Base-by-base conservation (phyloP, 2,113 vertebrate species). In the Zosterops lateralis region DNA sequence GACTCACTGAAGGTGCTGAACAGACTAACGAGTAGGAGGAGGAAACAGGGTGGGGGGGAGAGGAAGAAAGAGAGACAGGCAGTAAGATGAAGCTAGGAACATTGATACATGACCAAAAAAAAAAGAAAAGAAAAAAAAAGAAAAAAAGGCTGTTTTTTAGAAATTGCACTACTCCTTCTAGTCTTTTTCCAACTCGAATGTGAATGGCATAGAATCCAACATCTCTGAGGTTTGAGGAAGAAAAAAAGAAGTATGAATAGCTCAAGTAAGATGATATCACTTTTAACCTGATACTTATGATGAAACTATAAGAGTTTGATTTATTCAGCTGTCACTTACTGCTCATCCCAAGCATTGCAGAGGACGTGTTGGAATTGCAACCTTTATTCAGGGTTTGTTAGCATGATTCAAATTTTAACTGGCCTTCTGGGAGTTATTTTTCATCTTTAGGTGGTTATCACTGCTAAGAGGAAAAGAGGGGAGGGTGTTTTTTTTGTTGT, bases 21-120 rank as follows among this genome's bases (percentile, higher is more conserved):
- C 91, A 96, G 91, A 95, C 87, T 95, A 97, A 91, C 60, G 87
- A 96, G 94, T 92, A 48, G 94, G 95, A 97, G 93, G 95, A 97
- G 87, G 91, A 96, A 93, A 90, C 6, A 17, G 84, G 34, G 68
- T 5, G 29, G 31, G 24, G 17, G 47, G 29, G n/a, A 85, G 58
- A 95, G 94, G 92, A 93, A 92, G 89, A 91, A 91, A 83, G 47
- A 70, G 92, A 96, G 94, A 88, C 84, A 88, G 82, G 89, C 85
- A 91, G 75, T 65, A 29, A 65, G 91, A 87, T 72, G 75, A 94
- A 95, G 76, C 42, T 60, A 71, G 64, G 83, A 93, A 74, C 91
- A 77, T 5, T 70, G 85, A 91, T 93, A 81, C 60, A 81, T 90
- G 84, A 95, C 38, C 12, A 51, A 72, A 79, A 92, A 68, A 44